Percentiles rank a stretch among this genome's conserved stretches.
Conservation (phyloP, 2,888 invertebrate genomes). For the Pollenia labialis region DNA sequence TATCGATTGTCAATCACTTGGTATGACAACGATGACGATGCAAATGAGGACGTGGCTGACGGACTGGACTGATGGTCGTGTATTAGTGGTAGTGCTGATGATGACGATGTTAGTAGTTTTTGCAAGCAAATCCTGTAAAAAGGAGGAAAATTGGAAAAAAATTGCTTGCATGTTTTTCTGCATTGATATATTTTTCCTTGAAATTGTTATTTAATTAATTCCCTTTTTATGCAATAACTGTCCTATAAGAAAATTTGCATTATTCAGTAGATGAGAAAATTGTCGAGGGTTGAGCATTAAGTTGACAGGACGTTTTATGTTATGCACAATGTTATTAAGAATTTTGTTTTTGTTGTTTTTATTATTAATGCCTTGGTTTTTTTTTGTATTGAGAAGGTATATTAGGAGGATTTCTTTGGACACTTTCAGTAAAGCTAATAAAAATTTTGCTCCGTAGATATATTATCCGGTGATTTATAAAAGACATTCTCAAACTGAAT, state of each 20-base stretch:
- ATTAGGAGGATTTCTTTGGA: too few relatives aligned
- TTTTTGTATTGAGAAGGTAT: too few relatives aligned
- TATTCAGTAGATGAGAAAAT: neutral
- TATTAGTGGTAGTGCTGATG: neutral
- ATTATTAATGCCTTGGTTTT: too few relatives aligned
- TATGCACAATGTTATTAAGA: neutral
- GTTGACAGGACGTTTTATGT: neutral
- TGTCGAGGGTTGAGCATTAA: slow-evolving; percentile 8
- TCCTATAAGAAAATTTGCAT: neutral
- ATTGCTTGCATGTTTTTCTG: slow-evolving; percentile 26
- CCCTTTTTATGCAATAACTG: slow-evolving; percentile 56
- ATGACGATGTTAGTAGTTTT: slow-evolving; percentile 5
- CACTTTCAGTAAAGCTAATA: too few relatives aligned
- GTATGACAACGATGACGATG: slow-evolving; percentile 14
- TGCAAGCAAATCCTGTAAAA: slow-evolving; percentile 46
- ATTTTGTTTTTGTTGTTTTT: too few relatives aligned
- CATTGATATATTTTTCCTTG: slow-evolving; percentile 59
- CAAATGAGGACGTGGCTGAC: slow-evolving; percentile 33
- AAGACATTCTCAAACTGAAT: too few relatives aligned
- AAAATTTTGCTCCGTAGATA: too few relatives aligned
- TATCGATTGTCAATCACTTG: slow-evolving; percentile 59
- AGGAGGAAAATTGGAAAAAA: neutral
- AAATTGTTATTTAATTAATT: slow-evolving; percentile 72
- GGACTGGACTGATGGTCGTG: neutral
- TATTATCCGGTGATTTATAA: too few relatives aligned